Evolutionary conservation across 2,797 vertebrate genomes (phyloP).

Genomic region (Gymnopithys bicolor): DNA sequence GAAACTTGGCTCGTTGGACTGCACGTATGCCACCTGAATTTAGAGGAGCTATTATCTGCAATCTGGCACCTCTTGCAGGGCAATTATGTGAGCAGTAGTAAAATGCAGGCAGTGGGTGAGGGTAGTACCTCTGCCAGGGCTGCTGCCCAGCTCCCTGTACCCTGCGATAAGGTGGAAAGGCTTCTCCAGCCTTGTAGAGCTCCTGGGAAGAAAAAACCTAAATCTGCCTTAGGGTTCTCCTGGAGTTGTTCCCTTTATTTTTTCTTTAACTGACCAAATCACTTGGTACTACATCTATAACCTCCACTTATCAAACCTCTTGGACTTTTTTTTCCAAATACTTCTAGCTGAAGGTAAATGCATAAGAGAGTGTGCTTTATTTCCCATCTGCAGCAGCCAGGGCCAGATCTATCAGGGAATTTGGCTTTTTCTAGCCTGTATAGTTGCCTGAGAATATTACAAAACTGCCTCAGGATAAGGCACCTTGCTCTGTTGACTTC

Average conservation of each 20-base stretch:
- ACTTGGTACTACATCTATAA: not conserved
- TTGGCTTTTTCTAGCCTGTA: not conserved
- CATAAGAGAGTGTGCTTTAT: not conserved
- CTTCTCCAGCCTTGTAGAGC: not conserved
- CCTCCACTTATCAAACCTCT: not conserved
- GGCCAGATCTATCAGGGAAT: not conserved
- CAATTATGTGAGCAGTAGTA: not conserved
- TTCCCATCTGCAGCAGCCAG: not conserved
- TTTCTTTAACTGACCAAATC: not conserved
- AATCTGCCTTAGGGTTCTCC: not conserved
- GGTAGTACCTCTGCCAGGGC: not conserved
- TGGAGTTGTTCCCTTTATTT: not conserved
- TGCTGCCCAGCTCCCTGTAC: not conserved
- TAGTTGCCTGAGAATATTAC: not conserved
- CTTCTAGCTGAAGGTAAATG: not conserved
- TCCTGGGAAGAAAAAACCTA: not conserved
- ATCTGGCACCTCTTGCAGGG: slow-evolving; percentile 36
- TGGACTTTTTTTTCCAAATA: not conserved
- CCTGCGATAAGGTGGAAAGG: not conserved
- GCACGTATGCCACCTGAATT: slow-evolving; percentile 47
- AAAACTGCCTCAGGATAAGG: not conserved
- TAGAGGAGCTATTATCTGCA: slow-evolving; percentile 6
- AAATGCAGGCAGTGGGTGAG: not conserved
- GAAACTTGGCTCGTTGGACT: slow-evolving; percentile 9
- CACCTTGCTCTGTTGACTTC: not conserved